phyloP scores from a whole-genome alignment of 2,888 invertebrate species.

The Agonopterix arenella region DNA sequence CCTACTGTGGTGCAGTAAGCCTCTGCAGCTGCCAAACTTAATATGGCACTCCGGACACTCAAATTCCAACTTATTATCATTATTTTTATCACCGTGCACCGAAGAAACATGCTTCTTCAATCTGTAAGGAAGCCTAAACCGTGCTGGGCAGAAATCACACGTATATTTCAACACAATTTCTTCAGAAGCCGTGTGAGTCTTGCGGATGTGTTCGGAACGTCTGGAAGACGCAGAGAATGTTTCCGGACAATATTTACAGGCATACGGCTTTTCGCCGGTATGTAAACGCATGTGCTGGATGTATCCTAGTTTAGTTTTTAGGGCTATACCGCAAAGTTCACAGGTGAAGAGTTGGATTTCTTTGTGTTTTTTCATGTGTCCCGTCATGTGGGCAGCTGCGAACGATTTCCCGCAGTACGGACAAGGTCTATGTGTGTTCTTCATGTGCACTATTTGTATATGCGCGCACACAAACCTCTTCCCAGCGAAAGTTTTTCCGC shows the following conservation, averaged over 20 bases:
- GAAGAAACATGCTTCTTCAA: slow-evolving; percentile 41
- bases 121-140: slow-evolving; percentile 42
- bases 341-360: slow-evolving; percentile 31
- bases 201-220: slow-evolving; percentile 51
- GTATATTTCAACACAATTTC: slow-evolving; percentile 35
- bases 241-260: slow-evolving; percentile 47
- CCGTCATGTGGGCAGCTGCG: slow-evolving; percentile 56
- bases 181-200: slow-evolving; percentile 28
- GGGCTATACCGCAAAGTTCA: slow-evolving; percentile 37
- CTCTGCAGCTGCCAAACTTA: slow-evolving; percentile 44
- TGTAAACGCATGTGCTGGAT: slow-evolving; percentile 56
- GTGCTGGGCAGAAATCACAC: slow-evolving; percentile 48
- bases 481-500: slow-evolving; percentile 51
- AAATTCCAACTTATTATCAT: slow-evolving; percentile 21
- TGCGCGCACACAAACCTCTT: slow-evolving; percentile 56
- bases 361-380: slow-evolving; percentile 50
- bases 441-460: slow-evolving; percentile 61
- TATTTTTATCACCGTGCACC: slow-evolving; percentile 29
- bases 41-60: slow-evolving; percentile 43
- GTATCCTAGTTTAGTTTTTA: slow-evolving; percentile 51
- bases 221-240: slow-evolving; percentile 56
- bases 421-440: slow-evolving; percentile 55
- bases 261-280: slow-evolving; percentile 56
- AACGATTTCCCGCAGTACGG: slow-evolving; percentile 50
- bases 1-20: slow-evolving; percentile 44